Percentiles rank a stretch among this genome's conserved stretches.
Evolutionary conservation across 2,797 vertebrate species (phyloP).

Genomic region (Phataginus tetradactyla): DNA sequence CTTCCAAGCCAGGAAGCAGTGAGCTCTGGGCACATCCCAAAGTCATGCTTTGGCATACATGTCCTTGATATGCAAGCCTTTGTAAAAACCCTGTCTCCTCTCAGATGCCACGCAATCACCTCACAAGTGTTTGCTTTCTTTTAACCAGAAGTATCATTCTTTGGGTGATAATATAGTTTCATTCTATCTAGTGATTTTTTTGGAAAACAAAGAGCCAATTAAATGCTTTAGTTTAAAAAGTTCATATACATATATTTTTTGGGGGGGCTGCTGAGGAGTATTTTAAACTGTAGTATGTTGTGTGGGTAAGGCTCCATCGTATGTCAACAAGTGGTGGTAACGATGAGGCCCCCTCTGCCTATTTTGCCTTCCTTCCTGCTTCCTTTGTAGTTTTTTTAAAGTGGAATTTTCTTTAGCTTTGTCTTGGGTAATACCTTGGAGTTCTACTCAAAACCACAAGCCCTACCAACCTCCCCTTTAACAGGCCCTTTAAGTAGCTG

Average conservation of each 20-base stretch:
- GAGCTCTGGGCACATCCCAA: constrained; percentile 30
- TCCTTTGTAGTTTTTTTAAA: background rate
- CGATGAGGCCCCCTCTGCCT: background rate
- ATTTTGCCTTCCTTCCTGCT: background rate
- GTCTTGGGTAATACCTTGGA: background rate
- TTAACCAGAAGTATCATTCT: constrained; percentile 80
- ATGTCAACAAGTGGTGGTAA: background rate
- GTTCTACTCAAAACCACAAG: background rate
- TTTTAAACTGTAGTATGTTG: background rate
- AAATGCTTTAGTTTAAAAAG: constrained; percentile 60
- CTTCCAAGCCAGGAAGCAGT: constrained; percentile 56
- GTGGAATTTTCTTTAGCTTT: constrained; percentile 49
- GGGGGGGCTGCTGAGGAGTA: background rate
- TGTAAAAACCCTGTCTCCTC: background rate
- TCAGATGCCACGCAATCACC: background rate
- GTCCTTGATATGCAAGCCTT: constrained; percentile 76
- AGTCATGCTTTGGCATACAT: background rate
- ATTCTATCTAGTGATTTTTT: constrained; percentile 79
- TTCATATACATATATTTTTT: constrained; percentile 64
- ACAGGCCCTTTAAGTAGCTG: constrained; percentile 37
- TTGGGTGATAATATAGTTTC: constrained; percentile 69
- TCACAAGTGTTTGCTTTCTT: constrained; percentile 59
- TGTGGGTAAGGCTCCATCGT: background rate
- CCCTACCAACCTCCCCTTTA: background rate
- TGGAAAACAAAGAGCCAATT: constrained; percentile 72